Percentiles rank a stretch among this genome's conserved stretches.
phyloP scores from a whole-genome alignment of 2,113 vertebrate species.

The Sinocyclocheilus anshuiensis region DNA sequence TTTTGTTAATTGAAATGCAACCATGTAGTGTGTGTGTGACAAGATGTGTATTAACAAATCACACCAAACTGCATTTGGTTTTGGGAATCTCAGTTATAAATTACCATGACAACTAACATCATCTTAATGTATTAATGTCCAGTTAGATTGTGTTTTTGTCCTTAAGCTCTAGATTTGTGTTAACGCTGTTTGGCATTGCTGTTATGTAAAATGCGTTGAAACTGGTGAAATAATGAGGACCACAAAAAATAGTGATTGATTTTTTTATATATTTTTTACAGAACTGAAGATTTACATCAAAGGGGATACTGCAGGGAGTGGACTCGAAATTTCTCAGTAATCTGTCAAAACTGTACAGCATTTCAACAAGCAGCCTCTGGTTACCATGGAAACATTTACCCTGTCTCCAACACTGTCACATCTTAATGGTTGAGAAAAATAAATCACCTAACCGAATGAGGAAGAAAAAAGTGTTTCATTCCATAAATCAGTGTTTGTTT shows the following conservation, averaged over 20 bases:
- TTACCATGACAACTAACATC: not conserved
- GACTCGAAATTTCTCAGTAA: constrained; percentile 69
- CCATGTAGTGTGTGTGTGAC: not conserved
- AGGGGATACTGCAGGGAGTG: constrained; percentile 72
- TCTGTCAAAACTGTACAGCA: constrained; percentile 78
- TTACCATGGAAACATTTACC: constrained; percentile 53
- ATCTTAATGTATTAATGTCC: not conserved
- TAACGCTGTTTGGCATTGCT: not conserved
- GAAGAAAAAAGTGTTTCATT: not conserved
- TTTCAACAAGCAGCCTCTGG: constrained; percentile 61
- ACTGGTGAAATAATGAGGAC: constrained; percentile 42
- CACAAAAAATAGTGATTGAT: constrained; percentile 51
- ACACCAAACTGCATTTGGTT: not conserved
- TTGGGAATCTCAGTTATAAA: not conserved
- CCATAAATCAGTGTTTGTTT: constrained; percentile 28
- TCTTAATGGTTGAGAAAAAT: constrained; percentile 40
- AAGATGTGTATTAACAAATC: not conserved
- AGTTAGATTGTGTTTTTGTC: not conserved
- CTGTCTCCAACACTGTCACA: constrained; percentile 56
- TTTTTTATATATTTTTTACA: constrained; percentile 75
- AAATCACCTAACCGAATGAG: not conserved
- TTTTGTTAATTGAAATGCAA: not conserved
- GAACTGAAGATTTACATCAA: constrained; percentile 77
- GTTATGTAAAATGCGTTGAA: constrained; percentile 7
- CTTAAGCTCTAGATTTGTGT: not conserved